Conservation (phyloP, 2,113 vertebrate genomes). For the Myotis lucifugus region DNA sequence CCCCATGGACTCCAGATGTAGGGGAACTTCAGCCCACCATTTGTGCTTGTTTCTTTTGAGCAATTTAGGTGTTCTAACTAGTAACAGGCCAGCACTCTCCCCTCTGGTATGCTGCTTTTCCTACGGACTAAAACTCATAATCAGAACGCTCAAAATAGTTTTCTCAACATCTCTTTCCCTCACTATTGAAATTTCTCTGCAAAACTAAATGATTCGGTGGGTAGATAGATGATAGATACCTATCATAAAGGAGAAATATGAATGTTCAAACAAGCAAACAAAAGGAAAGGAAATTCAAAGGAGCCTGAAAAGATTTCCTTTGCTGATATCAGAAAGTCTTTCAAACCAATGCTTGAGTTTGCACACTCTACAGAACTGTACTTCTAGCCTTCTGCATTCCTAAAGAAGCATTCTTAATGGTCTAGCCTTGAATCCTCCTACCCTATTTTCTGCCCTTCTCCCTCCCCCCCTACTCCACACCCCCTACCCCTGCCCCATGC, state of each 20-base stretch:
- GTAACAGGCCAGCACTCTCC: neutral
- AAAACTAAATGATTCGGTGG: neutral
- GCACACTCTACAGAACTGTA: fast-evolving
- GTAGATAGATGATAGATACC: neutral
- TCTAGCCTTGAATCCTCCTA: neutral
- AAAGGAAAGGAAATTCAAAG: constrained; percentile 31
- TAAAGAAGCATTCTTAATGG: neutral
- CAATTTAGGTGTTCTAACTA: neutral
- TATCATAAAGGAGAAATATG: neutral
- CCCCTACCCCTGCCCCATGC: neutral
- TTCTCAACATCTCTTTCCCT: neutral
- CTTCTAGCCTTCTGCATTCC: neutral
- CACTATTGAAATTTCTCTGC: neutral
- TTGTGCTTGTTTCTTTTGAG: neutral
- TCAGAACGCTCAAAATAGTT: neutral
- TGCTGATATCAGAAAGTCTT: neutral
- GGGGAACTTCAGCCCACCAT: neutral
- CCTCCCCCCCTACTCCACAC: neutral
- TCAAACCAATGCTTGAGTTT: neutral
- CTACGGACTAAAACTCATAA: neutral
- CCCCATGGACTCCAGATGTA: neutral
- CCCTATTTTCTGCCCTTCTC: neutral
- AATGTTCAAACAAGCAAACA: constrained; percentile 11
- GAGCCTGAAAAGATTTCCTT: neutral
- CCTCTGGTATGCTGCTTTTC: neutral